phyloP scores from a whole-genome alignment of 1,140 invertebrate genomes.

The Saccostrea glomerata region DNA sequence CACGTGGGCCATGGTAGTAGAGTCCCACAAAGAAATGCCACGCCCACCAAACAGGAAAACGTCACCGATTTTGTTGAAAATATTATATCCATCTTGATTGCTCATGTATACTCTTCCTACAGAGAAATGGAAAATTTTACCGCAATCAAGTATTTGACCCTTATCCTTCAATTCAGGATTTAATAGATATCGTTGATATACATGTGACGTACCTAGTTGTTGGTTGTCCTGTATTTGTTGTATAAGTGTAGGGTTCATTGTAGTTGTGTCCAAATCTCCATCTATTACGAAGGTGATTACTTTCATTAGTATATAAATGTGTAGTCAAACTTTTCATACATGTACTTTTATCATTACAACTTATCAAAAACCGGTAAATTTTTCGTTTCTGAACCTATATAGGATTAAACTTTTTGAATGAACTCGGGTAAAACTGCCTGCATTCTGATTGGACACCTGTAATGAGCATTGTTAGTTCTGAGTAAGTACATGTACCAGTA shows the following conservation, averaged over 20 bases:
- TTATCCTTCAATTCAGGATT: neutral
- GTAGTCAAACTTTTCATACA: too few relatives aligned
- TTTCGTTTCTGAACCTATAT: too few relatives aligned
- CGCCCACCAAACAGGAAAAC: constrained; percentile 45
- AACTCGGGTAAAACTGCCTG: too few relatives aligned
- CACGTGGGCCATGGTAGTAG: constrained; percentile 32
- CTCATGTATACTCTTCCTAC: constrained; percentile 42
- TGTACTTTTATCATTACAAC: too few relatives aligned
- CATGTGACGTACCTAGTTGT: neutral
- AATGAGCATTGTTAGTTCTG: too few relatives aligned
- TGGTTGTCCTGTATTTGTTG: neutral
- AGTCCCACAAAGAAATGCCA: constrained; percentile 42
- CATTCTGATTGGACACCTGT: too few relatives aligned
- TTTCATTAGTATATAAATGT: neutral
- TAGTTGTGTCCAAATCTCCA: neutral
- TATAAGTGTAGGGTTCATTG: neutral
- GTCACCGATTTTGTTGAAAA: constrained; percentile 15
- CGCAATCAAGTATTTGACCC: neutral
- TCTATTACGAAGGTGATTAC: neutral
- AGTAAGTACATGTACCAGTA: too few relatives aligned
- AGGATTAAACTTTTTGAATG: too few relatives aligned
- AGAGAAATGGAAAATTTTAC: neutral
- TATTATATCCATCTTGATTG: neutral
- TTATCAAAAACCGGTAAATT: neutral
- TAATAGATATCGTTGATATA: neutral